Percentiles rank a stretch among this genome's conserved stretches.
Evolutionary conservation across 2,888 invertebrate species (phyloP).

Genomic region (Agrotis exclamationis): DNA sequence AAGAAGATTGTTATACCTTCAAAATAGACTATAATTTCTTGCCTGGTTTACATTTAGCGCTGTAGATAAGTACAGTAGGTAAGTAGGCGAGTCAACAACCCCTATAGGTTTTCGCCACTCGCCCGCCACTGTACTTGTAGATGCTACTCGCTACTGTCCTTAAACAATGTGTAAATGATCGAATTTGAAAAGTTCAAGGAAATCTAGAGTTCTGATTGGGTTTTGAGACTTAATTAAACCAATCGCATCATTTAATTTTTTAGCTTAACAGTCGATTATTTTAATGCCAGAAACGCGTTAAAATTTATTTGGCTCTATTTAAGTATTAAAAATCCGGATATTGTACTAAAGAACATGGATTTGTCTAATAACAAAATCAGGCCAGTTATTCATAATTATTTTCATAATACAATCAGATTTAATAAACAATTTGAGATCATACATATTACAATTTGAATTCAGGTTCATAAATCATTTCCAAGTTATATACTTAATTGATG

Average conservation of each 20-base stretch:
- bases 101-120: too few relatives aligned
- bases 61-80: too few relatives aligned
- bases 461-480: too few relatives aligned
- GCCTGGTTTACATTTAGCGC: background rate
- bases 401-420: background rate
- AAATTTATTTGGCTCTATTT: slow-evolving; percentile 8
- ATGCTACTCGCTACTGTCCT: too few relatives aligned
- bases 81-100: too few relatives aligned
- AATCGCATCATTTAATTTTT: background rate
- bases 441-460: too few relatives aligned
- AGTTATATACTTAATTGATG: too few relatives aligned
- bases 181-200: background rate
- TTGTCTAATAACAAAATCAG: slow-evolving; percentile 6
- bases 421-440: too few relatives aligned
- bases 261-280: background rate
- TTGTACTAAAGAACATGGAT: background rate
- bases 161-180: background rate
- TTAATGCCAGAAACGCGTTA: background rate
- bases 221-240: background rate
- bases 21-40: slow-evolving; percentile 20
- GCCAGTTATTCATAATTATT: background rate
- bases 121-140: too few relatives aligned
- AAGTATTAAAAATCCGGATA: slow-evolving; percentile 10
- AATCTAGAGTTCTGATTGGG: background rate
- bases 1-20: slow-evolving; percentile 1